Evolutionary conservation across 2,888 invertebrate genomes (phyloP).

Genomic region (Cheilosia scutellata): DNA sequence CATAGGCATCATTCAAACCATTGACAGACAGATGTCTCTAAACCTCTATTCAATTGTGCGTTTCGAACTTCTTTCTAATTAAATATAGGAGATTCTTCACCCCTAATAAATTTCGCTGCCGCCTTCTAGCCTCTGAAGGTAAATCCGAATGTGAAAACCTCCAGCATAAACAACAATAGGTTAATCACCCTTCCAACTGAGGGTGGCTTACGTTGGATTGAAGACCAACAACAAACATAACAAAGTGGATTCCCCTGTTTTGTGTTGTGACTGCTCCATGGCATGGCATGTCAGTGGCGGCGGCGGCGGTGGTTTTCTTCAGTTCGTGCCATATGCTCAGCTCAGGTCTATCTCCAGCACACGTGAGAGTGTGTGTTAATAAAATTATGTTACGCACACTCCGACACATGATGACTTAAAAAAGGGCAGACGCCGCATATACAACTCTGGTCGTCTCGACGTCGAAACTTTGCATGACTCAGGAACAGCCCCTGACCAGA

Average conservation of each 20-base stretch:
- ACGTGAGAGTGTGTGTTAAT: conserved; percentile 20
- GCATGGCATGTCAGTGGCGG: background rate
- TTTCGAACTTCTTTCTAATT: conserved; percentile 58
- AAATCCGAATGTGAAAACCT: conserved; percentile 38
- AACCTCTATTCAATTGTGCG: conserved; percentile 33
- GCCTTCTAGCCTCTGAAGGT: conserved; percentile 28
- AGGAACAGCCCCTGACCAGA: conserved; percentile 41
- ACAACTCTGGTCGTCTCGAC: conserved; percentile 18
- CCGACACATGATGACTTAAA: background rate
- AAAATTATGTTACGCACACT: conserved; percentile 65
- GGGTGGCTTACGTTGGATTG: conserved; percentile 15
- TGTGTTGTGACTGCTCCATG: conserved; percentile 28
- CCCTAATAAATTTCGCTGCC: conserved; percentile 54
- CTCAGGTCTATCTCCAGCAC: conserved; percentile 12
- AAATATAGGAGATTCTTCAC: conserved; percentile 63
- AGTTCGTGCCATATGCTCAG: conserved; percentile 30
- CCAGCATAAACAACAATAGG: conserved; percentile 53
- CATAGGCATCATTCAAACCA: conserved; percentile 9
- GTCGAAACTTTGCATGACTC: conserved; percentile 49
- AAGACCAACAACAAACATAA: conserved; percentile 11
- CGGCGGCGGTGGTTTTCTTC: conserved; percentile 4
- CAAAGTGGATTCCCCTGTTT: conserved; percentile 18
- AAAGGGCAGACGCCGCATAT: conserved; percentile 20
- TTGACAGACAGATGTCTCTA: conserved; percentile 25
- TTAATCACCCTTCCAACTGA: conserved; percentile 60